A percentile compares a stretch with the other conserved stretches of the same genome.
Evolutionary conservation across 2,888 invertebrate species (phyloP).

Genomic region (Drosophila subquinaria): DNA sequence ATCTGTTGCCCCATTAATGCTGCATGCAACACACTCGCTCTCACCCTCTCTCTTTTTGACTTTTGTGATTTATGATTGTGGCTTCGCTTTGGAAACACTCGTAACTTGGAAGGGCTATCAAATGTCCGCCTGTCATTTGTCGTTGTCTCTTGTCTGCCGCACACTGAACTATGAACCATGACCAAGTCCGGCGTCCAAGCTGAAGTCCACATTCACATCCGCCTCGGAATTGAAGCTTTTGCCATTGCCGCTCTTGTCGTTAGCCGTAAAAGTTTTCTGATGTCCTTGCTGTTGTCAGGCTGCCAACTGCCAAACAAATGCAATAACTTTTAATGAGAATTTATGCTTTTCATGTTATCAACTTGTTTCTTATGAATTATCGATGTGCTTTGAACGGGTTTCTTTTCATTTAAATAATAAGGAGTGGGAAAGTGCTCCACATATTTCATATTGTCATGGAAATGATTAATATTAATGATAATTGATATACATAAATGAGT

Average conservation of each 20-base stretch:
- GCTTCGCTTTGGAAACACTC: conserved; percentile 5
- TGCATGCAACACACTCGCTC: conserved; percentile 27
- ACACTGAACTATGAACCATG: conserved; percentile 24
- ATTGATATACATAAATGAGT: no score
- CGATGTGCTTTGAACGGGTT: conserved; percentile 26
- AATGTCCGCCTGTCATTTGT: conserved; percentile 62
- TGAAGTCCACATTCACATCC: conserved; percentile 5
- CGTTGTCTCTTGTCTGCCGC: conserved; percentile 37
- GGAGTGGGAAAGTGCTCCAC: background rate
- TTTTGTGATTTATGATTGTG: conserved; percentile 55
- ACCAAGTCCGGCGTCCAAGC: conserved; percentile 7
- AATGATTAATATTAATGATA: background rate
- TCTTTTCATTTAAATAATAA: conserved; percentile 12
- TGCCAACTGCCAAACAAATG: conserved; percentile 52
- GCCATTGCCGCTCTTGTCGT: conserved; percentile 11
- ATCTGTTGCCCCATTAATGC: conserved; percentile 19
- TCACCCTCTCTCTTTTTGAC: background rate
- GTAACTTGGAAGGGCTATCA: conserved; percentile 29
- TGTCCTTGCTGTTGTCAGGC: conserved; percentile 30
- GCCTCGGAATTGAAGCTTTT: conserved; percentile 12
- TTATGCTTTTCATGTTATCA: conserved; percentile 64
- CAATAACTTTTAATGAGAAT: conserved; percentile 76
- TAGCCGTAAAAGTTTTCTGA: conserved; percentile 39
- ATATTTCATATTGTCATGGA: conserved; percentile 1
- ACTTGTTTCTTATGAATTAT: conserved; percentile 41